phyloP scores from a whole-genome alignment of 2,888 invertebrate genomes.

The Protophormia terraenovae region DNA sequence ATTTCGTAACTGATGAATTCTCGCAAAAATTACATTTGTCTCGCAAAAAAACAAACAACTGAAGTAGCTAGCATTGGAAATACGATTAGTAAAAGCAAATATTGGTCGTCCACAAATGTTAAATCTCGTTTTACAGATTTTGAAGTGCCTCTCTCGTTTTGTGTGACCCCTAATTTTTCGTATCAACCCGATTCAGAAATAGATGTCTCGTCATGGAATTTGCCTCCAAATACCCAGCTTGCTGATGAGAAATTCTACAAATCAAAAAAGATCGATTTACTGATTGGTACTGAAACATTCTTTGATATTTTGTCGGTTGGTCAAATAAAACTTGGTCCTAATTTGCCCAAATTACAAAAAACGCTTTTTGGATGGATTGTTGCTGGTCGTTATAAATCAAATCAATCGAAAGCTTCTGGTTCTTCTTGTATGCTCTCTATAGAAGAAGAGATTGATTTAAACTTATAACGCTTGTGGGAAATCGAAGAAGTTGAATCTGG shows the following conservation, averaged over 20 bases:
- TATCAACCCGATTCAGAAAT: slow-evolving; percentile 49
- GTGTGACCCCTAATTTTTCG: slow-evolving; percentile 61
- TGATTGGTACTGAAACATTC: slow-evolving; percentile 58
- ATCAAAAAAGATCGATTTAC: slow-evolving; percentile 56
- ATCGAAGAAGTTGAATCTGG: too few species aligned
- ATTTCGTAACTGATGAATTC: slow-evolving; percentile 59
- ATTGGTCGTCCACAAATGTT: slow-evolving; percentile 39
- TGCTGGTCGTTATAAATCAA: slow-evolving; percentile 29
- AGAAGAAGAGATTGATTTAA: slow-evolving; percentile 19
- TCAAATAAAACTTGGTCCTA: slow-evolving; percentile 55
- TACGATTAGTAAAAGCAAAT: slow-evolving; percentile 44
- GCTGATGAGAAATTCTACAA: slow-evolving; percentile 59
- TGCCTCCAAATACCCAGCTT: slow-evolving; percentile 48
- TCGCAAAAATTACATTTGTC: slow-evolving; percentile 45
- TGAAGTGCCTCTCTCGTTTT: slow-evolving; percentile 51
- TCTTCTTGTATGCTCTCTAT: slow-evolving; percentile 9
- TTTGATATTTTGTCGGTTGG: slow-evolving; percentile 60
- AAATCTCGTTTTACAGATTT: slow-evolving; percentile 55
- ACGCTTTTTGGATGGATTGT: slow-evolving; percentile 59
- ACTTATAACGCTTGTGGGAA: slow-evolving; percentile 31
- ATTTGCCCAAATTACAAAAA: slow-evolving; percentile 59
- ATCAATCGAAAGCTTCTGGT: background rate
- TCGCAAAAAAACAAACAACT: slow-evolving; percentile 33
- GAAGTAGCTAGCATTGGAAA: slow-evolving; percentile 63
- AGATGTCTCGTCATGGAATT: slow-evolving; percentile 46